Base-by-base conservation (phyloP, 35 echinoderm and acorn worm species). In the Heliocidaris erythrogramma region DNA sequence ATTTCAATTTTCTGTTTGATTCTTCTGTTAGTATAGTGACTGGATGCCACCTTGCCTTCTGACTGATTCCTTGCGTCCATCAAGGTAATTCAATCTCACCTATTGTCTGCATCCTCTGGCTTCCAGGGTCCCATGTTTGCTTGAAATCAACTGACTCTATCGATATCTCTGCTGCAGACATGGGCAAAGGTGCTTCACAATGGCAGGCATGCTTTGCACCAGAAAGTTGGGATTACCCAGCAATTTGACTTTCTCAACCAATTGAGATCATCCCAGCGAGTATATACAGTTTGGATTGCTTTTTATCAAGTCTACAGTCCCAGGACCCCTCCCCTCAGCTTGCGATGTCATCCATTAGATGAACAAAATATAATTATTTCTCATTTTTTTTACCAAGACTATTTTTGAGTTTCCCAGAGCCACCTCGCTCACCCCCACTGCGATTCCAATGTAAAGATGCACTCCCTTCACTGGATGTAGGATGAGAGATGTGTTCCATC, bases 211-310 rank as follows among this genome's bases (percentile, higher is more conserved):
- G 31, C 87, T 30, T 89, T 9, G 14, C 65, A n/a, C 27, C 65
- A 78, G 21, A 78, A 78, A 18, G 7, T 78, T 3, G 27, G 65
- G 65, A 78, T 78, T 89, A 47, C 47, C 31, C 1, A 89, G 32
- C 87, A 89, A 30, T 89, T 89, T 89, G 87, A 89, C 87, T 89
- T 89, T 89, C 87, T 17, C 87, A 89, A n/a, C 10, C 47, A 89
- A 42, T 89, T 32, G 47, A 89, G 31, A 48, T 89, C 31, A 48
- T 89, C 87, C 47, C 32, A 4, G 0, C 0, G 47, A 42, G 31
- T 35, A 47, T 89, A 47, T n/a, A 16, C 32, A 11, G 29, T 35
- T 17, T 14, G 9, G 9, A 4, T 2, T 89, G 47, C 32, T 89
- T 9, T 14, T 42, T 32, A 13, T 8, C 13, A 30, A 32, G 13